phyloP scores from a whole-genome alignment of 2,113 vertebrate genomes.

The Eublepharis macularius region DNA sequence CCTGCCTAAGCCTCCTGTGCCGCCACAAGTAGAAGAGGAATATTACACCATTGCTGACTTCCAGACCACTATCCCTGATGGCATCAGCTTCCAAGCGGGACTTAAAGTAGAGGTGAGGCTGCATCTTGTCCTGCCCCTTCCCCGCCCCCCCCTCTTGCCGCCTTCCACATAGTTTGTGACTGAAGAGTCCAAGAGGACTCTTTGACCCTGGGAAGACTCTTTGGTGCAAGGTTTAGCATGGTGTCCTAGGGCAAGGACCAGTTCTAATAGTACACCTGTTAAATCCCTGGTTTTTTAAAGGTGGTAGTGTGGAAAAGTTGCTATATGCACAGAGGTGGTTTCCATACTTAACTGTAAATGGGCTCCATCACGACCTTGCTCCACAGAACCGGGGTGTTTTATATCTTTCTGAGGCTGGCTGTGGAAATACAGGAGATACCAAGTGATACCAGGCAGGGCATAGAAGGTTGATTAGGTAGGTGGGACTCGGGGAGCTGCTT shows the following conservation, averaged over 20 bases:
- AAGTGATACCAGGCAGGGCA: neutral
- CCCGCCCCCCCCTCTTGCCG: fast-evolving
- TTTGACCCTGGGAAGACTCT: neutral
- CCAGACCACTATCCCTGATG: slow-evolving; percentile 97
- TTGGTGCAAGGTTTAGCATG: neutral
- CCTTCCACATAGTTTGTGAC: neutral
- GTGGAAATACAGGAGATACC: neutral
- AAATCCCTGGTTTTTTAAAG: fast-evolving
- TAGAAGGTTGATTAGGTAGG: neutral
- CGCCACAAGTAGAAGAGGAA: slow-evolving; percentile 96
- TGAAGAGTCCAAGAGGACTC: neutral
- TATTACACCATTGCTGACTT: slow-evolving; percentile 98
- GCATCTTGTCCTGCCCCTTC: neutral
- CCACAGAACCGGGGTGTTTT: neutral
- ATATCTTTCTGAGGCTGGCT: neutral
- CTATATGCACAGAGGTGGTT: neutral
- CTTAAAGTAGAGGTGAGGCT: slow-evolving; percentile 92
- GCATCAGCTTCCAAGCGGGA: slow-evolving; percentile 97
- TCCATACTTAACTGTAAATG: neutral
- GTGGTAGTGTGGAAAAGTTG: no score
- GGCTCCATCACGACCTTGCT: neutral
- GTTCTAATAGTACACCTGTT: no score
- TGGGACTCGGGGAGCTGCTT: neutral
- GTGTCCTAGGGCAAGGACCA: neutral
- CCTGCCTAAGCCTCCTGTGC: slow-evolving; percentile 91